Conservation (phyloP, 2,113 vertebrate species). For the Miniopterus natalensis region DNA sequence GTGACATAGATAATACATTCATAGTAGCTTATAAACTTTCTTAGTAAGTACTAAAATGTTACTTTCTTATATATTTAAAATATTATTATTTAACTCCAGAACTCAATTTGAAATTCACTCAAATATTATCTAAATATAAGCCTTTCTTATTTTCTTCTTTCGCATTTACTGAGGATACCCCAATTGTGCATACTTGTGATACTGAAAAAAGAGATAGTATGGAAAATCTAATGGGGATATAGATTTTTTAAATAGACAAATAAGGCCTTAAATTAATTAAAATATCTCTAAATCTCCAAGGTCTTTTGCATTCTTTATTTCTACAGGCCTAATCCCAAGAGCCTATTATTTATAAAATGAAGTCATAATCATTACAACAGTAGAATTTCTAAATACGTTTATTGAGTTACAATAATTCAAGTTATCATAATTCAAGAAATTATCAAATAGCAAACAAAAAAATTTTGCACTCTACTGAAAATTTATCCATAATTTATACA, state of each 20-base stretch:
- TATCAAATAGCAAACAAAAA: neutral
- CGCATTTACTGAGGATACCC: neutral
- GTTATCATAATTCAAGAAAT: neutral
- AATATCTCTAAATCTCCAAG: neutral
- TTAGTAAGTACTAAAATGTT: neutral
- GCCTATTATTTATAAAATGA: conserved; percentile 59
- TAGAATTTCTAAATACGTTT: conserved; percentile 41
- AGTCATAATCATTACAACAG: conserved; percentile 12
- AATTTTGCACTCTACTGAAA: neutral
- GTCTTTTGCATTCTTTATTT: conserved; percentile 17
- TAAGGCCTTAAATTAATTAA: conserved; percentile 56
- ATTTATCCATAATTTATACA: neutral
- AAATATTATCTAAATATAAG: neutral
- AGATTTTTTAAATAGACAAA: conserved; percentile 43
- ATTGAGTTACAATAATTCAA: conserved; percentile 32
- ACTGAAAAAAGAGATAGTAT: conserved; percentile 33
- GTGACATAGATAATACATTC: neutral
- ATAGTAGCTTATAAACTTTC: neutral
- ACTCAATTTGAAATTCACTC: conserved; percentile 21
- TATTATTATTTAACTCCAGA: neutral
- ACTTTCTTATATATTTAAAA: conserved; percentile 8
- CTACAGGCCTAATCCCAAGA: conserved; percentile 4
- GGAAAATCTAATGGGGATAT: conserved; percentile 18
- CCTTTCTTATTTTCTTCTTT: neutral
- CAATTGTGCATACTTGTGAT: neutral